phyloP scores from a whole-genome alignment of 2,888 invertebrate species.

The Dicyrtomina minuta region DNA sequence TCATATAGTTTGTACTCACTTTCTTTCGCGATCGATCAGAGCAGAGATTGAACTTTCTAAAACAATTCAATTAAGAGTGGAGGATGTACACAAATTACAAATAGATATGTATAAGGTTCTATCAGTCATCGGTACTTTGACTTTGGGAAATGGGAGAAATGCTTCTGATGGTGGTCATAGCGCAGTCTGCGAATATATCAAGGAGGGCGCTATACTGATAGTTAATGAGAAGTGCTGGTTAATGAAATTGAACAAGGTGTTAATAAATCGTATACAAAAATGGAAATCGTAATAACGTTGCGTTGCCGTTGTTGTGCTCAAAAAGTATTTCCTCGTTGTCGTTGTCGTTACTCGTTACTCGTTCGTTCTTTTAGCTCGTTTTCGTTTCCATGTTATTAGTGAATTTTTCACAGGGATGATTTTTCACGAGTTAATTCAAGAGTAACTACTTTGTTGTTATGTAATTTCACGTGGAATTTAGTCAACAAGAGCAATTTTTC shows the following conservation, averaged over 20 bases:
- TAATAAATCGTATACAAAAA: conserved; percentile 27
- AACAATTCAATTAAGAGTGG: no score
- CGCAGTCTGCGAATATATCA: no score
- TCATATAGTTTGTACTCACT: no score
- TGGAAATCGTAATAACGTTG: conserved; percentile 26
- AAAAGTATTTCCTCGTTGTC: neutral
- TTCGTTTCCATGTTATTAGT: conserved; percentile 30
- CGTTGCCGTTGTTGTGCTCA: no score
- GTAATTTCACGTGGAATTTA: no score
- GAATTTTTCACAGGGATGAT: conserved; percentile 31
- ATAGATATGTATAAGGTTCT: neutral
- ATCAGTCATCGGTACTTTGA: neutral
- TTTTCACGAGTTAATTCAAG: conserved; percentile 31
- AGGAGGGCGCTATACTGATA: no score
- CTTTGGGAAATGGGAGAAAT: neutral
- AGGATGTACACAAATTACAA: neutral
- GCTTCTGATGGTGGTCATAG: neutral
- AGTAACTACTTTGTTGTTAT: no score
- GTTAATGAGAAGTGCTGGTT: conserved; percentile 19
- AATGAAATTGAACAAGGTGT: conserved; percentile 30
- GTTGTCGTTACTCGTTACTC: neutral
- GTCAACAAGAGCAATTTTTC: no score
- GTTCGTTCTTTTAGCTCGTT: conserved; percentile 11
- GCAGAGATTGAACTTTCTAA: no score
- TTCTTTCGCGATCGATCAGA: no score